These are phyloP conservation scores for Nothobranchius kuhntae DNA, from an alignment of 2,113 vertebrate genomes.

Conservation along the genomic window DNA sequence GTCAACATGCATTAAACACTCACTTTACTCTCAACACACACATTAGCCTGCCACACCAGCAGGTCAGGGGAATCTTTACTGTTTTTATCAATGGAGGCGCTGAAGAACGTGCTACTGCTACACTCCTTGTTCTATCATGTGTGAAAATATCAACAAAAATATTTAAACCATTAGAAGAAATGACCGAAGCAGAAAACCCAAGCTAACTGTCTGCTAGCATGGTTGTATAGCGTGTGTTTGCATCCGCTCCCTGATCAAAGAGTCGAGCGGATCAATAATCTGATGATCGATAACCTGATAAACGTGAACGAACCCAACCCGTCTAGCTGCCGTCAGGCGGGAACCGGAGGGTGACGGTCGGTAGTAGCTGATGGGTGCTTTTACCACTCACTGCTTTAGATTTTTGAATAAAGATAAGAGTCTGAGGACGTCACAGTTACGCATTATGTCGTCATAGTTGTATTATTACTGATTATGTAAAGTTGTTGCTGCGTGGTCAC, in stretches of 20 bases:
- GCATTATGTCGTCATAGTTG: no score
- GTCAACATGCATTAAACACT: slow-evolving; percentile 33
- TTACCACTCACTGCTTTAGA: no score
- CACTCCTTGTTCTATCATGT: neutral
- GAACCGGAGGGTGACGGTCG: no score
- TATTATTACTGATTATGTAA: no score
- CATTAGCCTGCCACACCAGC: neutral
- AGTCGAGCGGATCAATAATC: neutral
- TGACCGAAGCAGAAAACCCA: slow-evolving; percentile 20
- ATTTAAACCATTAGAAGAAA: slow-evolving; percentile 1
- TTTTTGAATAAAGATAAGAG: no score
- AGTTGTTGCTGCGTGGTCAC: no score
- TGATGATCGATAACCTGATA: no score
- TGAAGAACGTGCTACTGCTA: slow-evolving; percentile 9
- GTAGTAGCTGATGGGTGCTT: no score
- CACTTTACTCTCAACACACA: neutral
- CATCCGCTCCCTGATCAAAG: neutral
- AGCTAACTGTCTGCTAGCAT: slow-evolving; percentile 40
- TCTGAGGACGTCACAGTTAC: no score
- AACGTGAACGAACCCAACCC: no score
- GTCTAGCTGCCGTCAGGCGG: no score
- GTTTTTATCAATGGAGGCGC: no score
- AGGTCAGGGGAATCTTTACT: neutral
- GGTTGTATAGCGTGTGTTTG: slow-evolving; percentile 30
- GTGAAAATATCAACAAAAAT: slow-evolving; percentile 3